These are phyloP conservation scores for Sardinella longiceps DNA, from an alignment of 2,797 vertebrate genomes.

Conservation along the genomic window DNA sequence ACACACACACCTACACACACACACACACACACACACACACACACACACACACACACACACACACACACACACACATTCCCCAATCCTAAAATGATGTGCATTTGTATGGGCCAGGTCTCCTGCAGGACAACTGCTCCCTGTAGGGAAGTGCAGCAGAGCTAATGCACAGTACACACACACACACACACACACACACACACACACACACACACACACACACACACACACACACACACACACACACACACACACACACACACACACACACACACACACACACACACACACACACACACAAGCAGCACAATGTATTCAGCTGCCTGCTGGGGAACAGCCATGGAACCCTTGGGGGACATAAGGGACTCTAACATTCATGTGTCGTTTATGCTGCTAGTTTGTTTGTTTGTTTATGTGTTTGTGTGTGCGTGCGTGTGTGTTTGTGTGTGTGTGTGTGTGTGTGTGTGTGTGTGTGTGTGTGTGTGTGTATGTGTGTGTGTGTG, in stretches of 20 bases:
- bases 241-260: no score
- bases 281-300: background rate
- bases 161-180: background rate
- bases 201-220: no score
- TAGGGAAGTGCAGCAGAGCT: background rate
- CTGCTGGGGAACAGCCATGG: background rate
- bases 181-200: no score
- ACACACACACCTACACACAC: background rate
- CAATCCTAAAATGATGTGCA: constrained; percentile 19
- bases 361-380: background rate
- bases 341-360: background rate
- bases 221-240: no score
- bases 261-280: no score
- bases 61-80: background rate
- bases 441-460: constrained; percentile 30
- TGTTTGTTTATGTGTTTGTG: constrained; percentile 32
- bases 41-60: background rate
- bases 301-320: background rate
- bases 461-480: constrained; percentile 32
- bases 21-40: no score
- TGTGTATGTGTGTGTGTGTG: constrained; percentile 29
- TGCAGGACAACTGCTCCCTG: background rate
- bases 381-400: background rate
- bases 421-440: constrained; percentile 25
- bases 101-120: constrained; percentile 7